phyloP scores from a whole-genome alignment of 2,797 vertebrate genomes.

The Acanthis flammea region DNA sequence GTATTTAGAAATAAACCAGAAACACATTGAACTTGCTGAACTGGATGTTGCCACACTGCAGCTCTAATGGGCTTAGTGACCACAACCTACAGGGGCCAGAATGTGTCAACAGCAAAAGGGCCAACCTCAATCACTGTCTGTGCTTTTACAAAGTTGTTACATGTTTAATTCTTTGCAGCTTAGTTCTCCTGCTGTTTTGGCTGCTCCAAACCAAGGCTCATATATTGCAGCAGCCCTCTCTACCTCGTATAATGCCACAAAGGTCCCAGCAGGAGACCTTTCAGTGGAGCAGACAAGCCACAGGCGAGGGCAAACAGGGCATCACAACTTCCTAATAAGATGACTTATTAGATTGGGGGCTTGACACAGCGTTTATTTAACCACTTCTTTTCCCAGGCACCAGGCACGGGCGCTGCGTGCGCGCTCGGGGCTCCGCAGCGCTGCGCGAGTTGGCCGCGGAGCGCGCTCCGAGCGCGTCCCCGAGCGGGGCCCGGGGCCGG shows the following conservation, averaged over 20 bases:
- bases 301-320: constrained; percentile 70
- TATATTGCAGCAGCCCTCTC: constrained; percentile 60
- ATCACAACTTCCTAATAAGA: constrained; percentile 69
- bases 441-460: background rate
- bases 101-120: constrained; percentile 75
- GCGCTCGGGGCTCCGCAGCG: background rate
- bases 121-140: constrained; percentile 71
- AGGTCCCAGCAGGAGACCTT: constrained; percentile 64
- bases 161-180: constrained; percentile 76
- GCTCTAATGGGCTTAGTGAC: constrained; percentile 77
- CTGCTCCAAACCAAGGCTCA: constrained; percentile 54
- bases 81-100: constrained; percentile 73
- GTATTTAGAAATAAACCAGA: constrained; percentile 76
- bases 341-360: constrained; percentile 54
- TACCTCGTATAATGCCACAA: constrained; percentile 53
- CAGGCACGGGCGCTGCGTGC: background rate
- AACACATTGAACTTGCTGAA: constrained; percentile 75
- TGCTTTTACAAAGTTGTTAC: constrained; percentile 74
- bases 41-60: constrained; percentile 72
- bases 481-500: fast-evolving
- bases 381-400: constrained; percentile 25
- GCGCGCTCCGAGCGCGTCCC: background rate
- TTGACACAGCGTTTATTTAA: constrained; percentile 57
- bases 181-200: constrained; percentile 70
- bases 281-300: constrained; percentile 65